Conservation (phyloP, 2,113 vertebrate species). For the Coreoperca whiteheadi region DNA sequence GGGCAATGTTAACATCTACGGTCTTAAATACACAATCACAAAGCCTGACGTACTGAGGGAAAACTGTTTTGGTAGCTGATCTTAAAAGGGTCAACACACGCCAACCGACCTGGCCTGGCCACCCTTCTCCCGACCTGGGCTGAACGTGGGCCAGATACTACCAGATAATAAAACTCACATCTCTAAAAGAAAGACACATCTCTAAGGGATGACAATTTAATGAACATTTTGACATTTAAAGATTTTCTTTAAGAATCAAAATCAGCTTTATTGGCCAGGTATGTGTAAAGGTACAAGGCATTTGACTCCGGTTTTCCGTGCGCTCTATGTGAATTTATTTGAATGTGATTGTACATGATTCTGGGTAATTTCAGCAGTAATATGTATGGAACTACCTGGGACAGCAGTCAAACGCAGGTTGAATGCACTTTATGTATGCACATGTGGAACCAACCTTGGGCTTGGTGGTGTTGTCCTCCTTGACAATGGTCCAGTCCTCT, state of each 20-base stretch:
- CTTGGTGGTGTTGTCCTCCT: slow-evolving; percentile 89
- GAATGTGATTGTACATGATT: too few relatives aligned
- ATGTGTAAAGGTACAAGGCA: too few relatives aligned
- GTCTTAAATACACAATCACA: neutral
- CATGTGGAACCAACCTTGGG: slow-evolving; percentile 85
- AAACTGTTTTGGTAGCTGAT: neutral
- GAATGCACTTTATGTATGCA: neutral
- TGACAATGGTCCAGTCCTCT: slow-evolving; percentile 90
- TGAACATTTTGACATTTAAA: too few relatives aligned
- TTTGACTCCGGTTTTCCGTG: too few relatives aligned
- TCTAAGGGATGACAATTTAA: too few relatives aligned
- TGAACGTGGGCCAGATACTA: neutral
- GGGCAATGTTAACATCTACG: too few relatives aligned
- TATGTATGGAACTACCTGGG: too few relatives aligned
- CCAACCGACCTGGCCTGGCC: neutral
- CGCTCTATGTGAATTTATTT: too few relatives aligned
- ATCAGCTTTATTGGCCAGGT: too few relatives aligned
- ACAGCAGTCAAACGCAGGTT: neutral
- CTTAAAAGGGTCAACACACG: neutral
- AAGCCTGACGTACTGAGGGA: neutral
- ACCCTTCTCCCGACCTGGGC: neutral
- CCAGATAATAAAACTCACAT: neutral
- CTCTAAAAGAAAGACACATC: neutral
- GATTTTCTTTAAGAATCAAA: too few relatives aligned
- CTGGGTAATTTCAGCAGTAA: too few relatives aligned